Conservation (phyloP, 2,888 invertebrate genomes). For the Drosophila gaucha region DNA sequence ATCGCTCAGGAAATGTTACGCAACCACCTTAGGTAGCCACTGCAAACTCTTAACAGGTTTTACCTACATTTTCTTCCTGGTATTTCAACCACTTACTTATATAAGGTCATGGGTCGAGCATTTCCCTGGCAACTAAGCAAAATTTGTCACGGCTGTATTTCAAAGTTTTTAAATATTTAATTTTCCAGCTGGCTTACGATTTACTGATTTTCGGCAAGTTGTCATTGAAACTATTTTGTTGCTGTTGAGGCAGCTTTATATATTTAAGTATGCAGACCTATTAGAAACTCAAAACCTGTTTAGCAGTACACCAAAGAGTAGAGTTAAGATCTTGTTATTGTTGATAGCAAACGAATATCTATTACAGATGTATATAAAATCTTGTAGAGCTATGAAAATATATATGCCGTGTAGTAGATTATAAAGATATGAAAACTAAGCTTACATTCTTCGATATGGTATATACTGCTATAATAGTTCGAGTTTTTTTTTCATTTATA, state of each 20-base stretch:
- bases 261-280: neutral
- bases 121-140: constrained; percentile 5
- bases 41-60: neutral
- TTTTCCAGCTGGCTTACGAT: constrained; percentile 2
- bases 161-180: constrained; percentile 1
- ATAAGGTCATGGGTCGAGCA: constrained; percentile 46
- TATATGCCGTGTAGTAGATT: neutral
- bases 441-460: neutral
- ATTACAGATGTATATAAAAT: too few relatives aligned
- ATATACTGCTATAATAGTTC: too few relatives aligned
- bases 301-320: neutral
- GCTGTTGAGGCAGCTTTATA: neutral
- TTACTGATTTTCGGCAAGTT: constrained; percentile 7
- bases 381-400: neutral
- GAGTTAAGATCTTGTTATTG: neutral
- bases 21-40: neutral
- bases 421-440: neutral
- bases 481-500: neutral
- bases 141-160: constrained; percentile 18
- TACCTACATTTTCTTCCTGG: neutral
- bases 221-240: constrained; percentile 22
- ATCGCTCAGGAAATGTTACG: neutral
- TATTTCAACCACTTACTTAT: neutral
- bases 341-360: too few relatives aligned
- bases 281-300: constrained; percentile 23